Conservation (phyloP, 1,140 invertebrate genomes). For the silkworm (Bombyx mori) region DNA sequence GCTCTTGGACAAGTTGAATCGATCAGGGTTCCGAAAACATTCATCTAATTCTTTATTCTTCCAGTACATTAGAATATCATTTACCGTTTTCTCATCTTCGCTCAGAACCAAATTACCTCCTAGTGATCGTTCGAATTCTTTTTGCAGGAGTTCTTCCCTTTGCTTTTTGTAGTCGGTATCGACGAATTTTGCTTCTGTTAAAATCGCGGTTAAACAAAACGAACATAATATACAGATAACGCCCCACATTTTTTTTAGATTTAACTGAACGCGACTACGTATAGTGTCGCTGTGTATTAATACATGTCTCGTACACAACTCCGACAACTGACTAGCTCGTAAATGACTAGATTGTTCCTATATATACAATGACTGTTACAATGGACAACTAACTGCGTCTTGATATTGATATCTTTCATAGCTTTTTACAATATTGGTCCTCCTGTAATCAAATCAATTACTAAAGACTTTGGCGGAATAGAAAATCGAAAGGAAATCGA, state of each 20-base stretch:
- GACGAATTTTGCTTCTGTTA: conserved; percentile 15
- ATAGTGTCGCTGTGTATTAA: background rate
- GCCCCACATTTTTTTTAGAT: conserved; percentile 1
- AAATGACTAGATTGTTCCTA: conserved; percentile 4
- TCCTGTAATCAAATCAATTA: too few species aligned
- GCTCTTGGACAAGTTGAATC: conserved; percentile 76
- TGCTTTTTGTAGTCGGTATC: conserved; percentile 24
- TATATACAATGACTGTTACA: conserved; percentile 5
- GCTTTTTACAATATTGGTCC: too few species aligned
- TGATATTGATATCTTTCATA: too few species aligned
- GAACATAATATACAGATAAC: conserved; percentile 4
- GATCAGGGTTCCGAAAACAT: conserved; percentile 69
- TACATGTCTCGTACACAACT: conserved; percentile 6
- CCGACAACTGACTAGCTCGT: background rate
- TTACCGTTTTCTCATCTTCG: conserved; percentile 73
- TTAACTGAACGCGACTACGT: background rate
- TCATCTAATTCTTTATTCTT: conserved; percentile 75
- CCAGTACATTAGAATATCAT: conserved; percentile 76
- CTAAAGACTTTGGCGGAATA: too few species aligned
- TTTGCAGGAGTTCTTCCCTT: conserved; percentile 30
- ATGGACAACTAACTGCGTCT: too few species aligned
- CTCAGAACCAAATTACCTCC: conserved; percentile 70
- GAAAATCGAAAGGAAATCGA: too few species aligned
- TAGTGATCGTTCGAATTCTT: conserved; percentile 35
- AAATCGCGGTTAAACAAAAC: conserved; percentile 7